A percentile compares a stretch with the other conserved stretches of the same genome.
Evolutionary conservation across 2,797 vertebrate genomes (phyloP).

Genomic region (Margarornis squamiger): DNA sequence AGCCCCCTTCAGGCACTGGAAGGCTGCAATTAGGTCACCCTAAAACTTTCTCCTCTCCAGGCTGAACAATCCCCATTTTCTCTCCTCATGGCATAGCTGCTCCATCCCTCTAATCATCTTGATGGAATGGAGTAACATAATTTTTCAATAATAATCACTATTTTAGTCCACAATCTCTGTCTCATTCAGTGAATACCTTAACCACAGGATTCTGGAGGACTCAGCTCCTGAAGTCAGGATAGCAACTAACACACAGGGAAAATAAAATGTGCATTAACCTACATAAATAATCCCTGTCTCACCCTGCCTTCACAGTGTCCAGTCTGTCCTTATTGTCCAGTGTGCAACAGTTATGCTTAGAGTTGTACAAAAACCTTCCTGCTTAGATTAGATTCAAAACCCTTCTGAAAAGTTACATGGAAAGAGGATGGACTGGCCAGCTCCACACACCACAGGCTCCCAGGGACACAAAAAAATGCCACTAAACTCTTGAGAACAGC

Average conservation of each 20-base stretch:
- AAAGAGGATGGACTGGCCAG: neutral
- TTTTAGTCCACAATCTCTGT: neutral
- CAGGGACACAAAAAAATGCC: neutral
- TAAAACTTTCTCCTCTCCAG: neutral
- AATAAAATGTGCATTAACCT: neutral
- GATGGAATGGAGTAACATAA: neutral
- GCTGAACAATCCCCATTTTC: neutral
- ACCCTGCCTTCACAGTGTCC: neutral
- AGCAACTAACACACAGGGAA: neutral
- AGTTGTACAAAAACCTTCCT: neutral
- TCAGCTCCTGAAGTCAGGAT: neutral
- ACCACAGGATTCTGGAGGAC: neutral
- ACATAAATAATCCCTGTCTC: neutral
- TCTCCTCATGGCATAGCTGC: neutral
- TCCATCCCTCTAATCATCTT: neutral
- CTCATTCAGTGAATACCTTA: neutral
- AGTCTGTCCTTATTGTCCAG: neutral
- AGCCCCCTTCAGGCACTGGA: neutral
- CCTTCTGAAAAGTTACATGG: neutral
- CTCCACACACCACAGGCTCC: neutral
- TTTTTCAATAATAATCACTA: neutral
- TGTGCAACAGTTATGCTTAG: neutral
- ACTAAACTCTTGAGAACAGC: neutral
- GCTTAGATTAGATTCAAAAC: neutral
- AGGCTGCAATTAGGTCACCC: neutral